These are phyloP conservation scores for Cercopithecus mona DNA, from an alignment of 2,113 vertebrate species.

Conservation along the genomic window DNA sequence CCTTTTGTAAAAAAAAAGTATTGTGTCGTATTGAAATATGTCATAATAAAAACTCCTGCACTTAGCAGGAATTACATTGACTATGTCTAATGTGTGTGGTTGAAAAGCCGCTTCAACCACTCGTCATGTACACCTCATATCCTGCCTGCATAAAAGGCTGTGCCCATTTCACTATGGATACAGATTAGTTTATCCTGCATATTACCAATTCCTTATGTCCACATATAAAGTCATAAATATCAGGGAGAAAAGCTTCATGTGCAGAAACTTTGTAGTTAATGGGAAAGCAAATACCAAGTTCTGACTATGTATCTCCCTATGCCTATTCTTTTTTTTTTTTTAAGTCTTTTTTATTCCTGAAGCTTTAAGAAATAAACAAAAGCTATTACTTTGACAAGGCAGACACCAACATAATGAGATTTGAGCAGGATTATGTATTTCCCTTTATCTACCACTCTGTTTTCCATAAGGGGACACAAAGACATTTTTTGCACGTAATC, in stretches of 20 bases:
- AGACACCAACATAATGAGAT: not conserved
- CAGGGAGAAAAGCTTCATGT: not conserved
- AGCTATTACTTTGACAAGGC: not conserved
- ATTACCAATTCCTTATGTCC: not conserved
- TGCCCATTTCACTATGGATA: not conserved
- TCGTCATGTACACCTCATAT: not conserved
- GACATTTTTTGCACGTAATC: not conserved
- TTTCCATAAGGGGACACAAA: not conserved
- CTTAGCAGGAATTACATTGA: not conserved
- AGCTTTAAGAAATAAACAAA: not conserved
- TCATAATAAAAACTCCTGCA: not conserved
- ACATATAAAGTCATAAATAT: not conserved
- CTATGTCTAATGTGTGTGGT: not conserved
- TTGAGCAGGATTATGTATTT: not conserved
- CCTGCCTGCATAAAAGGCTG: not conserved
- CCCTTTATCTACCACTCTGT: not conserved
- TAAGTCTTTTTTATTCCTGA: not conserved
- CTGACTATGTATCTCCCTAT: not conserved
- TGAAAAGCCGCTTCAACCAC: not conserved
- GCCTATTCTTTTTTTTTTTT: not conserved
- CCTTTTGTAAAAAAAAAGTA: not conserved
- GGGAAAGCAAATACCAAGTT: not conserved
- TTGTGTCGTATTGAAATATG: not conserved
- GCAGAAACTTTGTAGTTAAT: not conserved
- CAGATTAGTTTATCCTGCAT: not conserved